Evolutionary conservation across 2,888 invertebrate genomes (phyloP), one percentile per base, ranked within the genome.

Genomic region (Dolomedes plantarius): DNA sequence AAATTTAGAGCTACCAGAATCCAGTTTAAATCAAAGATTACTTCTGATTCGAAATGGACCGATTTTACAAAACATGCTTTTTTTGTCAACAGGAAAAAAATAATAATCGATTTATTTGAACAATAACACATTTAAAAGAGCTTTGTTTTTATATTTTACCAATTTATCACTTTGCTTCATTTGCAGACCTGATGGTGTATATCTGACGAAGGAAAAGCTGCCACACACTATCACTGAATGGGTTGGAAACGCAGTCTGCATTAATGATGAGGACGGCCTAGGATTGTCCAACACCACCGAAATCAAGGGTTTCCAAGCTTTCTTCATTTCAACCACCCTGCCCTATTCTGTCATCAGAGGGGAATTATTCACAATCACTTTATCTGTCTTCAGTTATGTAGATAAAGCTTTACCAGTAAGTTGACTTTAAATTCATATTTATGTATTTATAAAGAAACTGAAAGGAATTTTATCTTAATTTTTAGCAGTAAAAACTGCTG

Each of bases 201-300:
- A 56, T 5, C 5, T 76, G 16, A 65, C 67, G 0, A 79, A 88
- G 27, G 76, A 85, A 28, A 74, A 69, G 2, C 89, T 91, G 3
- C 92, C 92, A 0, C 90, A 92, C 87, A 91, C 91, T 0, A 91
- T 92, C 32, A 91, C 92, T 0, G 90, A 90, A 73, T 92, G 92
- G 92, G 88, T 90, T 16, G 92, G 91, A 0, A 90, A 90, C 69
- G 89, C 90, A 6, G 85, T 91, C 39, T 92, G 92, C 88, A 88
- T 90, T 5, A 90, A 89, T 75, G 69, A 85, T 0, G 86, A 89
- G 3, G 86, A 83, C 39, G 92, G 92, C 7, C 87, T 92, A 5
- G 91, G 91, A 0, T 89, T 91, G 3, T 90, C 92, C 0, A 88
- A 89, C 2, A 31, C 90, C 9, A 89, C 90, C 1, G 86, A 89